These are phyloP conservation scores for Maniola jurtina DNA, from an alignment of 1,140 invertebrate species.

Conservation along the genomic window DNA sequence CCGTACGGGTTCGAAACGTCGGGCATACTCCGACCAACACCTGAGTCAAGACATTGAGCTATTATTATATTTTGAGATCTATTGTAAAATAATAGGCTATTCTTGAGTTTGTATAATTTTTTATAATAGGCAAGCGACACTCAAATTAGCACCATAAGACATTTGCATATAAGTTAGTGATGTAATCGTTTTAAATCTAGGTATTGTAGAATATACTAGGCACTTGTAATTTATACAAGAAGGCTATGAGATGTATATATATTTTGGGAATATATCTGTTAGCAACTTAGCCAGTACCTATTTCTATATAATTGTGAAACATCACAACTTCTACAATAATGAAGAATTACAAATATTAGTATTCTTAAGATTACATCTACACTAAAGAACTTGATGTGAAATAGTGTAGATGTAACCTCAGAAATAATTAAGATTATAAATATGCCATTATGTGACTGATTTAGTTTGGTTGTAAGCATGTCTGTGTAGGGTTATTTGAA, in stretches of 20 bases:
- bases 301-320: slow-evolving; percentile 21
- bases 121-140: neutral
- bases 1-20: too few species aligned
- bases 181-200: neutral
- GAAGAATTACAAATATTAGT: neutral
- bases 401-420: neutral
- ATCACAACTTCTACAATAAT: neutral
- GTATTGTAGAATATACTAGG: slow-evolving; percentile 2
- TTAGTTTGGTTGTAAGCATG: slow-evolving; percentile 13
- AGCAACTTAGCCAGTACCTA: slow-evolving; percentile 31
- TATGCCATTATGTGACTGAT: slow-evolving; percentile 27
- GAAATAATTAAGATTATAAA: neutral
- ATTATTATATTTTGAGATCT: neutral
- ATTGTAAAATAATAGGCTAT: neutral
- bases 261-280: slow-evolving; percentile 18
- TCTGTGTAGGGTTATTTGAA: slow-evolving; percentile 5
- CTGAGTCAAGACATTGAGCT: too few species aligned
- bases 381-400: neutral
- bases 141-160: slow-evolving; percentile 7
- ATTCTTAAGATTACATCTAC: slow-evolving; percentile 2
- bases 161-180: slow-evolving; percentile 2
- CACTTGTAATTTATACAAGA: slow-evolving; percentile 7
- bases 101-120: neutral
- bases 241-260: slow-evolving; percentile 38
- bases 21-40: too few species aligned